Base-by-base conservation (phyloP, 1,140 invertebrate genomes). In the Caenorhabditis inopinata region DNA sequence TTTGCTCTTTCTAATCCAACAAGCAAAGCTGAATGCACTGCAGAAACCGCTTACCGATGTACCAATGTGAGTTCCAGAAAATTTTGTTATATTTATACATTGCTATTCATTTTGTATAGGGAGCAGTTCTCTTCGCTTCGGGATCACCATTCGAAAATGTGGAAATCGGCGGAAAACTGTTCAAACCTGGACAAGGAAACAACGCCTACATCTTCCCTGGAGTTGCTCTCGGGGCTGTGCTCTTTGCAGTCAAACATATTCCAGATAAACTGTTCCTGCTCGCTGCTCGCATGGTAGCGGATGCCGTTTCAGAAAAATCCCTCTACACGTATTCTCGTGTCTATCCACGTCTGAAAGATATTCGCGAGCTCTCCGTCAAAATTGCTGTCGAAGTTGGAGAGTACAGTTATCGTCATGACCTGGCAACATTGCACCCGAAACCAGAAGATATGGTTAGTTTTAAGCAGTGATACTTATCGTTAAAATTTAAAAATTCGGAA, bases 141-240 rank as follows among this genome's bases (percentile, higher is more conserved):
- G 96, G 96, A 32, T 96, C 94, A 46, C 96, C 96, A 0, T 97
- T 97, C 89, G 92, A 92, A 48, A 92, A 94, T 21, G 94, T 96
- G 0, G 90, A 91, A 0, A 91, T 93, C 74, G 91, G 93, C 46
- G 94, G 93, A 5, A 93, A 94, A 88, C 92, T 92, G 2, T 96
- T 92, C 88, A 92, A 93, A 81, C 94, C 96, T 14, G 96, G 96
- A 0, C 96, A 97, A 89, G 95, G 95, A 58, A 97, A 97, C 90
- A 97, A 97, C 89, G 94, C 96, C 0, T 97, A 97, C 89, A 96
- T 97, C 81, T 97, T 97, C 90, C 96, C 96, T 1, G 95, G 94
- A 27, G 92, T 97, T 0, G 95, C 94, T 23, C 90, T 97, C 3
- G 96, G 94, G 21, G 94, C 96, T 16, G 94, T 97, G 48, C 84